phyloP scores from a whole-genome alignment of 2,797 vertebrate genomes.

The Sphenodon punctatus region DNA sequence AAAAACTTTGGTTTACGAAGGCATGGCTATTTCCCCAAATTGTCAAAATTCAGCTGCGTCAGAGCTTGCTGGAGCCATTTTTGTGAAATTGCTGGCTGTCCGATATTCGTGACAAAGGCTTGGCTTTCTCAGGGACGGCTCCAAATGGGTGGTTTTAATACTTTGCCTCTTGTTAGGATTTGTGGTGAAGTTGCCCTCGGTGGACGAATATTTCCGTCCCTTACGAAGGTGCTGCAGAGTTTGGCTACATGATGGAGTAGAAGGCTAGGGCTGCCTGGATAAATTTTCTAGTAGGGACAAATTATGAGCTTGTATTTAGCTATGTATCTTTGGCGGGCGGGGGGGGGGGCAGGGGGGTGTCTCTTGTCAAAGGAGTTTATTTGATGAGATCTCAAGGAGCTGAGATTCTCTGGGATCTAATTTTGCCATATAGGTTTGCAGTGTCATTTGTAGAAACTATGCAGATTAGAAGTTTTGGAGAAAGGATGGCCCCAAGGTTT shows the following conservation, averaged over 20 bases:
- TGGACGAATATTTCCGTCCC: neutral
- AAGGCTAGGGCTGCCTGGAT: neutral
- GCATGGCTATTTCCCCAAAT: neutral
- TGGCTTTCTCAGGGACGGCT: neutral
- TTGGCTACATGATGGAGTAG: neutral
- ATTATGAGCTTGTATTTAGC: fast-evolving
- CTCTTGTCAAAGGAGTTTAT: too few species aligned
- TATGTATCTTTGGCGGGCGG: too few species aligned
- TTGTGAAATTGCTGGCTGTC: neutral
- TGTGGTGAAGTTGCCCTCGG: neutral
- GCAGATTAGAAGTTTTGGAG: too few species aligned
- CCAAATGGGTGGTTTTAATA: neutral
- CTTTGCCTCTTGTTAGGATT: neutral
- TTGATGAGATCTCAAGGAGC: neutral
- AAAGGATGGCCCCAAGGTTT: too few species aligned
- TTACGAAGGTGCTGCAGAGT: neutral
- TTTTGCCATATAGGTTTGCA: neutral
- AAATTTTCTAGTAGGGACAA: neutral
- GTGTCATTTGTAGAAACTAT: too few species aligned
- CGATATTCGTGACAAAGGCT: fast-evolving
- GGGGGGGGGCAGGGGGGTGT: too few species aligned
- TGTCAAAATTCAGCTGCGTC: neutral
- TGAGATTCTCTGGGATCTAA: neutral
- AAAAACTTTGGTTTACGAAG: neutral
- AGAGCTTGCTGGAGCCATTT: fast-evolving